These are phyloP conservation scores for Epizoanthus scotinus DNA, from an alignment of 92 coral and sea anemone genomes.

Conservation along the genomic window DNA sequence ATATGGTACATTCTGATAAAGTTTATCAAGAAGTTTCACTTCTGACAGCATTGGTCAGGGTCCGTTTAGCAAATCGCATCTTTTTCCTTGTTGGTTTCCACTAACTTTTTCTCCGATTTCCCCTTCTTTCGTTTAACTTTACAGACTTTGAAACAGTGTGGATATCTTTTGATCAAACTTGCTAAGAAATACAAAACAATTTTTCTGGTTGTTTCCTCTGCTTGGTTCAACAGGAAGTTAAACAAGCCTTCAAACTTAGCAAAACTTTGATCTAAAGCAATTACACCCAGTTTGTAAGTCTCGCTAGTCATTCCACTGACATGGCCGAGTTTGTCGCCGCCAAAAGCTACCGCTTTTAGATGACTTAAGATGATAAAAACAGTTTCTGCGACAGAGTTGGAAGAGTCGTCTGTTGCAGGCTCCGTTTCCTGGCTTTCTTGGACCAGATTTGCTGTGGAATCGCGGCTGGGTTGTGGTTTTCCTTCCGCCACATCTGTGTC, in stretches of 20 bases:
- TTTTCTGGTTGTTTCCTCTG: conserved; percentile 36
- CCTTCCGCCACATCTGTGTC: conserved; percentile 29
- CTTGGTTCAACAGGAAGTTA: conserved; percentile 40
- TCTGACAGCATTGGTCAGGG: not conserved
- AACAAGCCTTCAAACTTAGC: conserved; percentile 28
- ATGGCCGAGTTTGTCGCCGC: conserved; percentile 13
- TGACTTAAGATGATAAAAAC: conserved; percentile 24
- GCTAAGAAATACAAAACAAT: conserved; percentile 34
- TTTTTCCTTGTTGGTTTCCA: not conserved
- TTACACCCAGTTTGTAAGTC: conserved; percentile 8
- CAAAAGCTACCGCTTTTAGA: conserved; percentile 23
- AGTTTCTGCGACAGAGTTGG: conserved; percentile 7
- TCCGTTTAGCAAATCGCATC: conserved; percentile 12
- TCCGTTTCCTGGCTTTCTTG: not conserved
- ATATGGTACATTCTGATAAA: not conserved
- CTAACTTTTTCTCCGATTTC: not conserved
- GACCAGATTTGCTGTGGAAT: not conserved
- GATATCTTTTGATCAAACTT: conserved; percentile 29
- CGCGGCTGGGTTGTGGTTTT: not conserved
- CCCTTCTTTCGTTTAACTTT: conserved; percentile 28
- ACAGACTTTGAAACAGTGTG: conserved; percentile 36
- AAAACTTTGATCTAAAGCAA: conserved; percentile 29
- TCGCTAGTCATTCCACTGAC: conserved; percentile 27
- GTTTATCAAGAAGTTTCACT: not conserved
- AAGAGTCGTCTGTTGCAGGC: conserved; percentile 1